phyloP scores from a whole-genome alignment of 2,888 invertebrate genomes.

The Drosophila anceps region DNA sequence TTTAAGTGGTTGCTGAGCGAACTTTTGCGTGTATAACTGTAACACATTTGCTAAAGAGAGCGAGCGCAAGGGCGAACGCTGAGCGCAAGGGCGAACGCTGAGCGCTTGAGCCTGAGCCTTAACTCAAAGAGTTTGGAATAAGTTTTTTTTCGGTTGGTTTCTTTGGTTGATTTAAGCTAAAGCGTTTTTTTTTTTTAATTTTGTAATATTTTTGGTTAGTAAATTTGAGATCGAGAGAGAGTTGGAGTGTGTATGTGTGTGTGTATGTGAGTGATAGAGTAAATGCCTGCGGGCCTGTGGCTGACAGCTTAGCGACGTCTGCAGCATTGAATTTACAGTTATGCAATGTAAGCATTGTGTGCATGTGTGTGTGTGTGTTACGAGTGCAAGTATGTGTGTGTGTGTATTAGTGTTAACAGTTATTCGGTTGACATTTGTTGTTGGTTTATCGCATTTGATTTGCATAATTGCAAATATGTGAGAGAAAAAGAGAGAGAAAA shows the following conservation, averaged over 20 bases:
- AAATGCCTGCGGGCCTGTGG: conserved; percentile 57
- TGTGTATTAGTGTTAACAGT: conserved; percentile 17
- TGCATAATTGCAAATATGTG: neutral
- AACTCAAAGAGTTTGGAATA: conserved; percentile 19
- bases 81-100: conserved; percentile 19
- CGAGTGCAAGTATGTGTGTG: conserved; percentile 13
- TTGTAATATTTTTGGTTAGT: conserved; percentile 34
- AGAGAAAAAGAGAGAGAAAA: conserved; percentile 55
- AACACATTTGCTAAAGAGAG: conserved; percentile 18
- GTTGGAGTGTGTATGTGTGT: conserved; percentile 18
- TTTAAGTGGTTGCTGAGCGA: conserved; percentile 39
- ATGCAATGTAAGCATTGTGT: conserved; percentile 2
- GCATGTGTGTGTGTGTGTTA: conserved; percentile 3
- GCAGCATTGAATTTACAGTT: conserved; percentile 31
- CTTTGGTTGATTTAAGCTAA: conserved; percentile 61
- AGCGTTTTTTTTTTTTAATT: conserved; percentile 37
- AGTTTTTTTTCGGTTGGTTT: conserved; percentile 2
- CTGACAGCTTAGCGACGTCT: conserved; percentile 73
- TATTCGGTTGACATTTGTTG: conserved; percentile 41
- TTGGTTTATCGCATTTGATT: conserved; percentile 35
- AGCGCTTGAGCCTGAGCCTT: conserved; percentile 25
- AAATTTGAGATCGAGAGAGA: conserved; percentile 25
- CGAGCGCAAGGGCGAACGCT: conserved; percentile 18
- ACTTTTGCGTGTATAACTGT: conserved; percentile 24
- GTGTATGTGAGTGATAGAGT: conserved; percentile 6